Percentiles rank a stretch among this genome's conserved stretches.
Evolutionary conservation across 1,140 invertebrate genomes (phyloP).

Genomic region (Polyergus mexicanus): DNA sequence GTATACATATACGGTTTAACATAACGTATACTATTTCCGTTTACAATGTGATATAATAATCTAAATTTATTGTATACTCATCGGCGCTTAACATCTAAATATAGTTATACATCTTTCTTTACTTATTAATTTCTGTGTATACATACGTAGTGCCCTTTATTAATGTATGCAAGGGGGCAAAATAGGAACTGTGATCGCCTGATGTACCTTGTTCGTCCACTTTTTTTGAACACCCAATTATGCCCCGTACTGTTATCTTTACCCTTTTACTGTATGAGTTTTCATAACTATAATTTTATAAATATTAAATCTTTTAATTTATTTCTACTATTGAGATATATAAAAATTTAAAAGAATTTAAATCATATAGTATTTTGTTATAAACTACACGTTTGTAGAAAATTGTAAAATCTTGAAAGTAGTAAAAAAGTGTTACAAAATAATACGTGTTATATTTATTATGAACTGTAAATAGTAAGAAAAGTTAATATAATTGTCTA

Average conservation of each 20-base stretch:
- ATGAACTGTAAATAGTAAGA: slow-evolving; percentile 10
- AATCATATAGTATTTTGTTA: background rate
- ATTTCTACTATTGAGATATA: background rate
- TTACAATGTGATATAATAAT: slow-evolving; percentile 60
- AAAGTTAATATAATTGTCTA: slow-evolving; percentile 6
- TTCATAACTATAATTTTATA: slow-evolving; percentile 5
- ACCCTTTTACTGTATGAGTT: background rate
- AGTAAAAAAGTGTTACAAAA: slow-evolving; percentile 48
- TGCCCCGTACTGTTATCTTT: slow-evolving; percentile 4
- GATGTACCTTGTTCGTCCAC: slow-evolving; percentile 75
- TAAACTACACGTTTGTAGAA: slow-evolving; percentile 16
- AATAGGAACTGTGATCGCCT: slow-evolving; percentile 83
- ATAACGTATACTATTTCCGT: slow-evolving; percentile 66
- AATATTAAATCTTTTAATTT: background rate
- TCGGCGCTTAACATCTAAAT: slow-evolving; percentile 60
- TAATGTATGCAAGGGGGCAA: slow-evolving; percentile 69
- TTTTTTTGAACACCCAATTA: slow-evolving; percentile 33
- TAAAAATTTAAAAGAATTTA: slow-evolving; percentile 19
- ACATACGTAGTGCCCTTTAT: slow-evolving; percentile 66
- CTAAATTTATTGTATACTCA: slow-evolving; percentile 69
- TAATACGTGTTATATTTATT: background rate
- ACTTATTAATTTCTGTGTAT: slow-evolving; percentile 54
- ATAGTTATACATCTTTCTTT: slow-evolving; percentile 63
- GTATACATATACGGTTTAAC: slow-evolving; percentile 62
- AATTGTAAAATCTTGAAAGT: slow-evolving; percentile 48